Conservation (phyloP, 1,140 invertebrate species). For the Drosophila kepulauana region DNA sequence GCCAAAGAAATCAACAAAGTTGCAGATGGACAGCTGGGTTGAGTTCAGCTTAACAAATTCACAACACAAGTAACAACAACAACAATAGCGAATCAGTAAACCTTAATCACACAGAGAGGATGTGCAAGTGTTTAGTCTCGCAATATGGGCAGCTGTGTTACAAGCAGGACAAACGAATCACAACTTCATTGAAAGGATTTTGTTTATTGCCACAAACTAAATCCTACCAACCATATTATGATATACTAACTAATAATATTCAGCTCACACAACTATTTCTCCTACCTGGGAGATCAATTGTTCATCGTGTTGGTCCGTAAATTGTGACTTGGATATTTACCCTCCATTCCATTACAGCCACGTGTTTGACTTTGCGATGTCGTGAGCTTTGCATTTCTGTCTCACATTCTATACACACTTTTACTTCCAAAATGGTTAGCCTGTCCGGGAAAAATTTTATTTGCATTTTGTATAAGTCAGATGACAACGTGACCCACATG, state of each 20-base stretch:
- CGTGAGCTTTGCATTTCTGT: background rate
- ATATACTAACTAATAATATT: background rate
- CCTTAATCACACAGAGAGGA: slow-evolving; percentile 41
- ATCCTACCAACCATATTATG: background rate
- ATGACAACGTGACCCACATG: slow-evolving; percentile 70
- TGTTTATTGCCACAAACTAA: slow-evolving; percentile 11
- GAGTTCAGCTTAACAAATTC: slow-evolving; percentile 30
- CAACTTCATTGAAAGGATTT: slow-evolving; percentile 8
- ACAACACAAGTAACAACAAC: slow-evolving; percentile 26
- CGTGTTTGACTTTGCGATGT: background rate
- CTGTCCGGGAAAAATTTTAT: slow-evolving; percentile 46
- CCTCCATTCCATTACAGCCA: background rate
- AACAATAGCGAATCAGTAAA: slow-evolving; percentile 52
- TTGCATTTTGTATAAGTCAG: slow-evolving; percentile 76
- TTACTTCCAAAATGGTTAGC: slow-evolving; percentile 8
- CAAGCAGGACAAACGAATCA: background rate
- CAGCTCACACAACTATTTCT: slow-evolving; percentile 8
- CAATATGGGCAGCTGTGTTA: slow-evolving; percentile 2
- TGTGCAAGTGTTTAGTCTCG: background rate
- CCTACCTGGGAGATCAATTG: slow-evolving; percentile 15
- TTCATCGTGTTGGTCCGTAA: slow-evolving; percentile 2
- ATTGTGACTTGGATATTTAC: background rate
- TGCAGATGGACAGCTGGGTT: slow-evolving; percentile 63
- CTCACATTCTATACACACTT: background rate
- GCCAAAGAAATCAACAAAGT: slow-evolving; percentile 69